Base-by-base conservation (phyloP, 2,888 invertebrate species). In the Athalia circularis region DNA sequence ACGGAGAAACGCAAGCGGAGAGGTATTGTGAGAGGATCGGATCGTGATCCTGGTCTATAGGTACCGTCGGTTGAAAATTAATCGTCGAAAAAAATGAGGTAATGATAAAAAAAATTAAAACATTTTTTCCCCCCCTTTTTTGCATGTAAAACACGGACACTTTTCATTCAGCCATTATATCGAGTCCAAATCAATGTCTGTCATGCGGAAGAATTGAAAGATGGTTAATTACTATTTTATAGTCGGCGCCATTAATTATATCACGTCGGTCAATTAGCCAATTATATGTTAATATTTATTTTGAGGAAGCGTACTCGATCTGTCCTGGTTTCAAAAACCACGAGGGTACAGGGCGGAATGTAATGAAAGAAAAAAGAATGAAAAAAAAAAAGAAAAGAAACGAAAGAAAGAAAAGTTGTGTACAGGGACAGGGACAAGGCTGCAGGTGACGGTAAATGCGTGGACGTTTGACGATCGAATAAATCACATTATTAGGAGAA, bases 401-500 rank as follows among this genome's bases (percentile, higher is more conserved):
- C 29, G 29, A 29, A 29, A 29, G 29, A 29, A 29, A 29, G 29
- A 29, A 29, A 29, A 29, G 29, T 29, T 29, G 29, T 29, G 29
- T 29, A 29, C 29, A 29, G 29, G 29, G 29, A 29, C 29, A 29
- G 29, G 29, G 29, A 29, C 29, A 29, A 29, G 29, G 29, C 29
- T 29, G 29, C 29, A 29, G 29, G 29, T 29, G 29, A 29, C 29
- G 29, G 29, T 29, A 29, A 29, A 29, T 67, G 15, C n/a, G 47
- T 65, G 5, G 43, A n/a, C 29, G 6, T 64, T 45, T 9, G 7
- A 15, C 64, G 64, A 64, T 29, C 29, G 47, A 57, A 52, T 5
- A 72, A 72, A 72, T 72, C 4, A 45, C 59, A 0, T 29, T 29
- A 29, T 29, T 29, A 9, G 59, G 72, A 72, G 72, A 72, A 72